A percentile compares a stretch with the other conserved stretches of the same genome.
These are phyloP conservation scores for Channallabes apus DNA, from an alignment of 2,797 vertebrate genomes.

Conservation along the genomic window DNA sequence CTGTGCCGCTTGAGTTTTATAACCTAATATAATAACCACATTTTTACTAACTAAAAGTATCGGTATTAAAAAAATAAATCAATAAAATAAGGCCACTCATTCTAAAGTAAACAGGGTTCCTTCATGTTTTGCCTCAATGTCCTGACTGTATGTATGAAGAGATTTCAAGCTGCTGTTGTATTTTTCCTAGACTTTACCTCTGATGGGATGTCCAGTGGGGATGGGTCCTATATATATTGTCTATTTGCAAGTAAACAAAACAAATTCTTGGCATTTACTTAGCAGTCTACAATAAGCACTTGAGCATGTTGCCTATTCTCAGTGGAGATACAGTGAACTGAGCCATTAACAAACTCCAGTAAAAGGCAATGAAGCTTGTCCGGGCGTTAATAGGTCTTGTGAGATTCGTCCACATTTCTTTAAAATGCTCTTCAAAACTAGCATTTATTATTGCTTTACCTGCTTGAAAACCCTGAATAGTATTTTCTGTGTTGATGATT, in stretches of 20 bases:
- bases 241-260: constrained; percentile 19
- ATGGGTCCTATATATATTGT: constrained; percentile 6
- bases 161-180: not conserved
- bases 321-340: constrained; percentile 26
- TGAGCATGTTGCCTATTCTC: constrained; percentile 19
- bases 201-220: not conserved
- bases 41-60: not conserved
- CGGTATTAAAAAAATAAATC: not conserved
- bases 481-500: constrained; percentile 26
- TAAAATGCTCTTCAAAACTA: constrained; percentile 23
- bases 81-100: not conserved
- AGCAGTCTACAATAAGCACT: constrained; percentile 11
- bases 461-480: not conserved
- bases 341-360: constrained; percentile 32
- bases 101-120: not conserved
- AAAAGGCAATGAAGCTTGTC: constrained; percentile 43
- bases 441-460: constrained; percentile 13
- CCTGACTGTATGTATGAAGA: not conserved
- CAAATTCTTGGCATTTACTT: constrained; percentile 21
- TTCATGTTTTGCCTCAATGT: not conserved
- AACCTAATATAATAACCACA: not conserved
- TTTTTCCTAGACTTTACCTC: not conserved
- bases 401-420: constrained; percentile 29
- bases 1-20: too few species aligned
- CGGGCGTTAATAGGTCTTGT: constrained; percentile 32